Conservation (phyloP, 2,113 vertebrate genomes). For the Trematomus loennbergii region DNA sequence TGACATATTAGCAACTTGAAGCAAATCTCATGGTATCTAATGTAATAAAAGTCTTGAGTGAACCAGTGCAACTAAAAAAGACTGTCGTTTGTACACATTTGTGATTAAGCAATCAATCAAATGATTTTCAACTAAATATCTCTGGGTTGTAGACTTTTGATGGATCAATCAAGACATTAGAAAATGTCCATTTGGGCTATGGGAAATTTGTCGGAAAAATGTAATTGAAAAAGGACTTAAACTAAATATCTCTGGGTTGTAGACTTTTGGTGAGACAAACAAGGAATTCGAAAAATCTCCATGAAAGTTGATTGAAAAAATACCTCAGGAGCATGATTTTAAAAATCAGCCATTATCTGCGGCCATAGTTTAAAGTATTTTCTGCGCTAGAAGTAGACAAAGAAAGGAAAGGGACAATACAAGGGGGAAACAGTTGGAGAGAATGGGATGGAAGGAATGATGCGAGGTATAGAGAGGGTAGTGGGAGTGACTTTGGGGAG, state of each 20-base stretch:
- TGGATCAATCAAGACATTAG: too few species aligned
- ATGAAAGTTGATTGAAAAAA: not conserved
- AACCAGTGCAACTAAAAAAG: too few species aligned
- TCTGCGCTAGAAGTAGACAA: not conserved
- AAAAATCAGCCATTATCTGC: not conserved
- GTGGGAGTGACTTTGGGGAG: not conserved
- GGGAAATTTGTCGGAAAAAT: too few species aligned
- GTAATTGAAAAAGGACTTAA: too few species aligned
- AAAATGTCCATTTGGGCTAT: too few species aligned
- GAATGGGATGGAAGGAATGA: not conserved
- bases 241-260: not conserved
- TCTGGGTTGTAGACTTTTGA: too few species aligned
- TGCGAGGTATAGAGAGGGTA: not conserved
- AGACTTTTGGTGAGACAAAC: not conserved
- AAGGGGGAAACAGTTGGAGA: too few species aligned
- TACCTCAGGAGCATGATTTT: too few species aligned
- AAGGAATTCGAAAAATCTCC: not conserved
- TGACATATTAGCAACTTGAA: conserved; percentile 26
- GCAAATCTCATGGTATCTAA: conserved; percentile 21
- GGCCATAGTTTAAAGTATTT: not conserved
- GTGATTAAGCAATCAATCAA: not conserved
- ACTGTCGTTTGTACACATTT: not conserved
- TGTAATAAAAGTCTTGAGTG: not conserved
- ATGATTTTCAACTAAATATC: too few species aligned
- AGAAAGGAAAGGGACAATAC: not conserved